Base-by-base conservation (phyloP, 2,113 vertebrate species). In the Vidua macroura region DNA sequence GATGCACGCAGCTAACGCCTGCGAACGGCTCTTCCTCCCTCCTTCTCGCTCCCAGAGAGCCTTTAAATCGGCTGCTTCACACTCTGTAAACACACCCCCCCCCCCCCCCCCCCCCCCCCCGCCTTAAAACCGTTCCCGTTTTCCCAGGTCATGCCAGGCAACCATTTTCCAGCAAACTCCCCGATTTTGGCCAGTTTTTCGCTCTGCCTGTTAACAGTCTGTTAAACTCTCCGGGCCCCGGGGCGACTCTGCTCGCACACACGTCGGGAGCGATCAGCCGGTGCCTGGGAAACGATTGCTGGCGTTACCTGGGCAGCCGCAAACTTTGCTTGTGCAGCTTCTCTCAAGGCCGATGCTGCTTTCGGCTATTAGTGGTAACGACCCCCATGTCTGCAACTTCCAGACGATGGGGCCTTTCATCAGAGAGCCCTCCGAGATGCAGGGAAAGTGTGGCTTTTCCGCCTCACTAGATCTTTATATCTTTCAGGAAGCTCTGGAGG, bases 241-340 rank as follows among this genome's bases (percentile, higher is more conserved):
- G 62, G 60, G 81, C 10, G 1, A 44, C 53, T 94, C 49, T 79
- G 73, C 73, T 86, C 6, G 4, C 73, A 62, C 16, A 10, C 64
- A 76, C 2, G 24, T 84, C 28, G 14, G 60, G 73, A 95, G 53
- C 18, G 6, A 89, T 89, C 5, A 15, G 37, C 78, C 12, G 1
- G 60, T 12, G 31, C 55, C 60, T 63, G 77, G 64, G 37, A 91
- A 79, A 94, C 35, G 51, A 73, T 39, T 91, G 62, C 37, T 87
- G 77, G 79, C 84, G 39, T 76, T 72, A 97, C 95, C 94, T 93
- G 93, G 78, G 81, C 78, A 94, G 89, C 25, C 62, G 87, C 66
- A 95, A 95, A 94, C 91, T 95, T 92, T 69, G 70, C 93, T 92
- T 76, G 81, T 8, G 0, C 90, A 93, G 88, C 83, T 80, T 51